Base-by-base conservation (phyloP, 2,797 vertebrate genomes). In the Tenualosa thibaudeaui region DNA sequence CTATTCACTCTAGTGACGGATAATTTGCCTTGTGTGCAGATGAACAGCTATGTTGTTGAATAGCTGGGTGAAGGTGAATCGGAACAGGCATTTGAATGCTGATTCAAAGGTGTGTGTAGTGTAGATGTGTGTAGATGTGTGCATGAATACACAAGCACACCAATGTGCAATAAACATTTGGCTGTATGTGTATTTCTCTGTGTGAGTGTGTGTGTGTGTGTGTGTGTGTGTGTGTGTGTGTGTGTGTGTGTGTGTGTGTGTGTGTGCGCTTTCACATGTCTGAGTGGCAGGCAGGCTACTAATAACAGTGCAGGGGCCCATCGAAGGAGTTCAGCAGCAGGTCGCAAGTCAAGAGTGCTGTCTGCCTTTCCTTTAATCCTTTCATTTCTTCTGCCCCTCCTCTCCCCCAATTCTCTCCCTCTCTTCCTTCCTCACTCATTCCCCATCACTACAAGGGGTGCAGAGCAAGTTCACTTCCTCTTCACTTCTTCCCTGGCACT, bases 281-380 rank as follows among this genome's bases (percentile, higher is more conserved):
- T 62, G 58, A 62, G 58, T 62, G 58, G n/a, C 58, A 62, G n/a
- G n/a, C 9, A n/a, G 58, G 6, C 22, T 62, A 24, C 22, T 62
- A 62, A 24, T 62, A 62, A 60, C 58, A 7, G 19, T 60, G 65
- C 65, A 68, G 65, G 65, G 5, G 3, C 12, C 26, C 10, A 68
- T 37, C 65, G 37, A 37, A 37, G 15, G 65, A 71, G 26, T 37
- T 71, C 65, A 71, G 65, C 65, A 71, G 81, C 88, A 82, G 84
- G 24, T 85, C 58, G 10, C 50, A 50, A 78, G 83, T 54, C 60
- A 68, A 82, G 65, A 7, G 65, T 12, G 26, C 62, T 71, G 65
- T 15, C 65, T 68, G 62, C 12, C 62, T 37, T 37, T 71, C 24
- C 24, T 24, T 26, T 19, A 2, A 19, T 65, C 71, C 31, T 6